Base-by-base conservation (phyloP, 2,888 invertebrate species). In the Megamerina dolium region DNA sequence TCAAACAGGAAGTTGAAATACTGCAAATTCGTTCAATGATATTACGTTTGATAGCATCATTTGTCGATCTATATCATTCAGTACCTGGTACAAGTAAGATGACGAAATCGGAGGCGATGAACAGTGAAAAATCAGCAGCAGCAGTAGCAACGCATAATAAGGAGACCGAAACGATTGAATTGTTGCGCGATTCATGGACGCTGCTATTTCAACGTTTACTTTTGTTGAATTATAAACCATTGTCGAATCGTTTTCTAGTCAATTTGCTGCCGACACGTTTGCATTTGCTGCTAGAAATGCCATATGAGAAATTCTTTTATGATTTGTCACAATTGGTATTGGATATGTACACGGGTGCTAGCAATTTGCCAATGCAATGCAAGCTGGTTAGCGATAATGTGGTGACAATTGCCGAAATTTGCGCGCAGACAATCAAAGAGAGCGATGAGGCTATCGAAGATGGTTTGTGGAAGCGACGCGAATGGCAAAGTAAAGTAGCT, bases 401-500 rank as follows among this genome's bases (percentile, higher is more conserved):
- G 12, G 49, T 53, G 16, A 40, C 53, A n/a, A 50, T 69, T 1
- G 54, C 62, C 35, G 60, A 66, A 27, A 52, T 64, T 21, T 61
- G 61, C 23, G 53, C 59, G 10, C 64, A 72, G 37, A 61, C 61
- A 3, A 69, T 75, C 13, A 60, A 66, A 12, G 63, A 68, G 17
- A 70, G 72, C 48, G 70, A 75, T 50, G 72, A 73, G 38, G 63
- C 66, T 12, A 58, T 53, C 9, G 61, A 68, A 38, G 72, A 73
- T 55, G 67, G 65, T 6, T 58, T 70, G 10, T 79, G 77, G 75
- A 55, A 58, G 17, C 63, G 75, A 42, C 64, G 79, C 12, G 74
- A 74, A 21, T 65, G 73, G 4, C 73, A 80, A 51, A 81, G 79
- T 57, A 68, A 70, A 23, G 70, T 79, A 26, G 76, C 79, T 14